These are phyloP conservation scores for Microcebus jonahi DNA, from an alignment of 2,113 vertebrate genomes.

Conservation along the genomic window DNA sequence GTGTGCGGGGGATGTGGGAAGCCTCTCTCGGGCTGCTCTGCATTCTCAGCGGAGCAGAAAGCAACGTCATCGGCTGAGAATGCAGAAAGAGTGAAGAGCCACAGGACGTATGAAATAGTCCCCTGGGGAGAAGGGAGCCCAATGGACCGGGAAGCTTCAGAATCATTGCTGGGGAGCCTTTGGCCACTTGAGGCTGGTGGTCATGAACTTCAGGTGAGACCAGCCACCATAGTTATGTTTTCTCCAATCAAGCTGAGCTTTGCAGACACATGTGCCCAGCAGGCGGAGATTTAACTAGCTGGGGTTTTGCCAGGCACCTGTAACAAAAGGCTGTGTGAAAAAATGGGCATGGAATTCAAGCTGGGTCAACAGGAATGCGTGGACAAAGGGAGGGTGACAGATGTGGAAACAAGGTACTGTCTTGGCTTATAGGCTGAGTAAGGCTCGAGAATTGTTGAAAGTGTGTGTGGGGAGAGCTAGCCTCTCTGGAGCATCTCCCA, in stretches of 20 bases:
- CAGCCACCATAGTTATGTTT: background rate
- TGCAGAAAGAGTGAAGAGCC: background rate
- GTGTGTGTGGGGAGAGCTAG: background rate
- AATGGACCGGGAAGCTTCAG: background rate
- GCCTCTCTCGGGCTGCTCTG: fast-evolving
- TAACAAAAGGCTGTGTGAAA: background rate
- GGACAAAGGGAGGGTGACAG: background rate
- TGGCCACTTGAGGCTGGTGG: background rate
- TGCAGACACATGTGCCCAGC: too few relatives aligned
- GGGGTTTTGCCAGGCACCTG: fast-evolving
- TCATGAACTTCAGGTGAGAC: background rate
- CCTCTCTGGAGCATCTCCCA: background rate
- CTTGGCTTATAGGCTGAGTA: background rate
- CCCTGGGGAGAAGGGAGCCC: background rate
- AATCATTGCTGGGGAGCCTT: background rate
- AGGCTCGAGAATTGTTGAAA: background rate
- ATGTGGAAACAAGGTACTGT: background rate
- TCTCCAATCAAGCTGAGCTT: background rate
- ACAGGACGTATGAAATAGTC: background rate
- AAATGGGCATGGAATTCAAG: background rate
- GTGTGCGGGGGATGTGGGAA: too few relatives aligned
- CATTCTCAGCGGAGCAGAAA: background rate
- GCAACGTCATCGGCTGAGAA: background rate
- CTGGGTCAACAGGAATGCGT: background rate
- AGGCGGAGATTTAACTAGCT: background rate